A percentile compares a stretch with the other conserved stretches of the same genome.
phyloP scores from a whole-genome alignment of 1,140 invertebrate species.

The Manduca sexta region DNA sequence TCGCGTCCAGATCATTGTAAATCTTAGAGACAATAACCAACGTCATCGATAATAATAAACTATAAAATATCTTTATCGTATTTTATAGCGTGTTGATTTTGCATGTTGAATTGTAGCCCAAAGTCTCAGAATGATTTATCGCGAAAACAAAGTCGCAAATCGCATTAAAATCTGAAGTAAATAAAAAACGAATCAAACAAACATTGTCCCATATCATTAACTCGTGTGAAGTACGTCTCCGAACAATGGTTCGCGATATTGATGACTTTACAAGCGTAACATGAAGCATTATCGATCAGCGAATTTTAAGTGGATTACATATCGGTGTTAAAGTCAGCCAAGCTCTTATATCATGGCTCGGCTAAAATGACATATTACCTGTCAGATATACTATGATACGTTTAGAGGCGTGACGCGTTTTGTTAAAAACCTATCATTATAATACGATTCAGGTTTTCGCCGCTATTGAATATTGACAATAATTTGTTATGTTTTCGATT shows the following conservation, averaged over 20 bases:
- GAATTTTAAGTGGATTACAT: constrained; percentile 3
- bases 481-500: constrained; percentile 43
- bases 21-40: too few species aligned
- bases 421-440: constrained; percentile 51
- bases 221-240: not conserved
- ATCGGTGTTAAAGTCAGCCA: constrained; percentile 21
- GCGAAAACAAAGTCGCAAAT: too few species aligned
- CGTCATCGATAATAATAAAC: too few species aligned
- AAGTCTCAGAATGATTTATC: too few species aligned
- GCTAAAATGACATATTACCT: constrained; percentile 53
- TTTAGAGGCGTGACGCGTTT: constrained; percentile 44
- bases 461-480: constrained; percentile 54
- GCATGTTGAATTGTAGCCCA: too few species aligned
- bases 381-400: constrained; percentile 39
- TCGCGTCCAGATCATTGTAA: too few species aligned
- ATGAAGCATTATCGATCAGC: constrained; percentile 7
- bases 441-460: constrained; percentile 39
- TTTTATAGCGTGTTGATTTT: too few species aligned
- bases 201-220: not conserved
- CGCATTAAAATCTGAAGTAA: too few species aligned
- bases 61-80: too few species aligned
- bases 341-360: constrained; percentile 30
- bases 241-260: constrained; percentile 4
- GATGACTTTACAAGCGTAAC: constrained; percentile 13
- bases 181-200: too few species aligned